These are phyloP conservation scores for Chromis chromis DNA, from an alignment of 2,797 vertebrate species.

Conservation along the genomic window DNA sequence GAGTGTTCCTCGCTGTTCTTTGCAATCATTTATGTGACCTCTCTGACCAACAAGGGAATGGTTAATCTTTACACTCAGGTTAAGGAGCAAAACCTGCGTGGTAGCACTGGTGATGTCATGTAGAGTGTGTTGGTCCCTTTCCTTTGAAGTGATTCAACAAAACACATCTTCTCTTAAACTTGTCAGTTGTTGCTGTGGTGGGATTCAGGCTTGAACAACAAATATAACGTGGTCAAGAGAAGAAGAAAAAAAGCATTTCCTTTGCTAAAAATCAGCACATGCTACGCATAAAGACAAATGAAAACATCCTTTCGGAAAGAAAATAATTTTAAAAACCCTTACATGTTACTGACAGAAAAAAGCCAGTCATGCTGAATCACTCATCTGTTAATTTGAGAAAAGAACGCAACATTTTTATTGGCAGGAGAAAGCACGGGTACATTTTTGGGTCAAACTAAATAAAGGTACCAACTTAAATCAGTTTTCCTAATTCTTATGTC, in stretches of 20 bases:
- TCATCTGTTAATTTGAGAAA: constrained; percentile 19
- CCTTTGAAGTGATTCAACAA: constrained; percentile 29
- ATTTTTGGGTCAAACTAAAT: neutral
- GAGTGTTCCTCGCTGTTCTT: constrained; percentile 6
- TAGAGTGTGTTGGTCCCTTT: constrained; percentile 6
- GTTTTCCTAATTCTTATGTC: too few relatives aligned
- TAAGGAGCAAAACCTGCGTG: constrained; percentile 27
- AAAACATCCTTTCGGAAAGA: constrained; percentile 6
- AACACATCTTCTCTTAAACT: constrained; percentile 10
- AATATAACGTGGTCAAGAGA: constrained; percentile 39
- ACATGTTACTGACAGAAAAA: constrained; percentile 15
- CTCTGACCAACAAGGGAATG: constrained; percentile 5
- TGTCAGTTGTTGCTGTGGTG: constrained; percentile 26
- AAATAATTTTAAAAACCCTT: neutral
- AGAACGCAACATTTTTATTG: constrained; percentile 19
- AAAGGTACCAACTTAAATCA: neutral
- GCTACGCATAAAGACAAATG: constrained; percentile 10
- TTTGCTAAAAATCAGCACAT: constrained; percentile 15
- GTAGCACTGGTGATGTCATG: constrained; percentile 25
- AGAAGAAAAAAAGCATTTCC: constrained; percentile 7
- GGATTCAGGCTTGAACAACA: constrained; percentile 38
- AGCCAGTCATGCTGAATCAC: neutral
- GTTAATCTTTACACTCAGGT: constrained; percentile 58
- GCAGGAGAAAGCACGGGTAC: neutral
- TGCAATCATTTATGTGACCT: constrained; percentile 52